Evolutionary conservation across 2,113 vertebrate genomes (phyloP).

Genomic region (Coreoperca whiteheadi): DNA sequence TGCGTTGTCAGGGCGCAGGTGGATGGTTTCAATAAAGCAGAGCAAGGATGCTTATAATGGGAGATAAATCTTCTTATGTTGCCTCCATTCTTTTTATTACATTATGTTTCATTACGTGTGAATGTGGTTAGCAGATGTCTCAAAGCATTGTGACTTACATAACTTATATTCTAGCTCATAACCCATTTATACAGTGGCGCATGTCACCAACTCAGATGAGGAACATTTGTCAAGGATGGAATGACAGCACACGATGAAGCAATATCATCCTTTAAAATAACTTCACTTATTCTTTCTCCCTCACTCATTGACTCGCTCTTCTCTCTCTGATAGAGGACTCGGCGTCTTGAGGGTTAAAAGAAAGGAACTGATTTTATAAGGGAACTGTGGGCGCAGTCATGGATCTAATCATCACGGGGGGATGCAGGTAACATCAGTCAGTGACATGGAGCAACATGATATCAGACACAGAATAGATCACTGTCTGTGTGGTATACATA

Average conservation of each 20-base stretch:
- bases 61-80: slow-evolving; percentile 68
- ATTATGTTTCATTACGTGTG: slow-evolving; percentile 71
- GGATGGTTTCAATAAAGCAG: slow-evolving; percentile 66
- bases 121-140: slow-evolving; percentile 77
- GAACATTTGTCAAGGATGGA: slow-evolving; percentile 77
- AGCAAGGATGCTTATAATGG: slow-evolving; percentile 58
- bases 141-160: slow-evolving; percentile 71
- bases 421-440: slow-evolving; percentile 83
- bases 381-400: slow-evolving; percentile 84
- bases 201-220: slow-evolving; percentile 71
- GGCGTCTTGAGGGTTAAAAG: slow-evolving; percentile 62
- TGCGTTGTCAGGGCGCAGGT: slow-evolving; percentile 35
- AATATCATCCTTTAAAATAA: slow-evolving; percentile 75
- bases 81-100: slow-evolving; percentile 72
- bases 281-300: slow-evolving; percentile 42
- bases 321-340: slow-evolving; percentile 29
- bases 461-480: slow-evolving; percentile 83
- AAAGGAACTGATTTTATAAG: slow-evolving; percentile 84
- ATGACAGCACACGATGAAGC: slow-evolving; percentile 66
- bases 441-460: slow-evolving; percentile 85
- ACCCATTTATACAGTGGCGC: slow-evolving; percentile 72
- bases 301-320: slow-evolving; percentile 18
- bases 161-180: slow-evolving; percentile 69
- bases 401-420: slow-evolving; percentile 84
- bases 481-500: slow-evolving; percentile 80